Base-by-base conservation (phyloP, 2,113 vertebrate genomes). In the Neotragus moschatus region DNA sequence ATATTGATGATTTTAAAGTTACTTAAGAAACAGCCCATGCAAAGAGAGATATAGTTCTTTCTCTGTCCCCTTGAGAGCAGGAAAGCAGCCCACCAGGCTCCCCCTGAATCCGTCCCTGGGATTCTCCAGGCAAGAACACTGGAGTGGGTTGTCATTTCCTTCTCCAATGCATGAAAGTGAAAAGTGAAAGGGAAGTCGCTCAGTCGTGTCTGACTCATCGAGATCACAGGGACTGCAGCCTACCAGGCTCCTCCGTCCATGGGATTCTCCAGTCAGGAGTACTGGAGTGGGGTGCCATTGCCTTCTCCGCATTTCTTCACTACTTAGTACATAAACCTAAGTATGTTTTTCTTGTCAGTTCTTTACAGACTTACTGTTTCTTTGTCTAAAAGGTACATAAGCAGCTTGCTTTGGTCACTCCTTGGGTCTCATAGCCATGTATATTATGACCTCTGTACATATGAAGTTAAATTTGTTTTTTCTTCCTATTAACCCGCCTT, bases 151-250 rank as follows among this genome's bases (percentile, higher is more conserved):
- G 28, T 1, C 58, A 61, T 61, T 61, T 61, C 58, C 26, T 28
- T 60, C 58, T 61, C 58, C 58, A 30, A 0, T 61, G 58, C 13
- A 14, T 30, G 2, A 60, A 60, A 60, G 58, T 60, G 28, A 60
- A 30, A 30, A 30, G 58, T 61, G 28, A 15, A 61, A 30, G 26
- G 30, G 6, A 61, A 61, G 28, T 61, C 0, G 0, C 58, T 61
- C 58, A 30, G 13, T 61, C 0, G 2, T 61, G 28, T 61, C 60
- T 0, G 0, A 61, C 58, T 60, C 13, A 30, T 60, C 1, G 0
- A 0, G 2, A 60, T 13, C 28, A 28, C 6, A 61, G 30, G 13
- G 13, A 61, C 28, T 61, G 13, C 28, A 61, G 60, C 60, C 28
- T 7, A 30, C 60, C 60, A 61, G 60, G 60, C 28, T 33, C 60